Conservation (phyloP, 2,797 vertebrate genomes). For the Menidia menidia region DNA sequence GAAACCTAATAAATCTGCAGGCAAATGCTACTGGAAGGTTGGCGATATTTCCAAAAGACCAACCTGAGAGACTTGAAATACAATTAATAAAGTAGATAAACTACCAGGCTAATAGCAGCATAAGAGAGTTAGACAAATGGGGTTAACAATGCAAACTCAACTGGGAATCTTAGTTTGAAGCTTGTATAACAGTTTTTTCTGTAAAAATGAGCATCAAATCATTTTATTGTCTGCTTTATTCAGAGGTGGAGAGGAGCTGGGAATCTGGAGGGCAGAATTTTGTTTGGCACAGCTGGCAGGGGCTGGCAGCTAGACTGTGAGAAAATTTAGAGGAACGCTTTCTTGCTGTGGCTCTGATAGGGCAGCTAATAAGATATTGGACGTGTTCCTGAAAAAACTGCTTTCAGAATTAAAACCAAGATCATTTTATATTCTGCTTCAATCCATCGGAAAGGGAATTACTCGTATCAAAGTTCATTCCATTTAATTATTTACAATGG, state of each 20-base stretch:
- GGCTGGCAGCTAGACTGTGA: slow-evolving; percentile 55
- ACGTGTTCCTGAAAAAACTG: slow-evolving; percentile 1
- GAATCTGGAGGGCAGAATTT: slow-evolving; percentile 10
- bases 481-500: too few relatives aligned
- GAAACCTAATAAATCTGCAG: slow-evolving; percentile 55
- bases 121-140: slow-evolving; percentile 4
- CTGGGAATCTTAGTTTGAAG: slow-evolving; percentile 24
- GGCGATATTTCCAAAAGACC: slow-evolving; percentile 22
- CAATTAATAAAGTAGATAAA: slow-evolving; percentile 16
- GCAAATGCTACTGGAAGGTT: slow-evolving; percentile 23
- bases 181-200: slow-evolving; percentile 21
- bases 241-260: slow-evolving; percentile 20
- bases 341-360: slow-evolving; percentile 17
- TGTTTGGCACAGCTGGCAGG: slow-evolving; percentile 33
- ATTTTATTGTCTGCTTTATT: slow-evolving; percentile 69
- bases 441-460: not conserved
- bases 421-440: not conserved
- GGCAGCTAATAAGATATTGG: slow-evolving; percentile 27
- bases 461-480: too few relatives aligned
- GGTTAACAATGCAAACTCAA: slow-evolving; percentile 3
- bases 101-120: slow-evolving; percentile 10
- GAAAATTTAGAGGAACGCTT: slow-evolving; percentile 51
- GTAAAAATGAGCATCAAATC: slow-evolving; percentile 66
- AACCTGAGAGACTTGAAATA: slow-evolving; percentile 1
- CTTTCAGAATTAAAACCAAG: not conserved